These are phyloP conservation scores for Scomber colias DNA, from an alignment of 2,113 vertebrate genomes.

Conservation along the genomic window DNA sequence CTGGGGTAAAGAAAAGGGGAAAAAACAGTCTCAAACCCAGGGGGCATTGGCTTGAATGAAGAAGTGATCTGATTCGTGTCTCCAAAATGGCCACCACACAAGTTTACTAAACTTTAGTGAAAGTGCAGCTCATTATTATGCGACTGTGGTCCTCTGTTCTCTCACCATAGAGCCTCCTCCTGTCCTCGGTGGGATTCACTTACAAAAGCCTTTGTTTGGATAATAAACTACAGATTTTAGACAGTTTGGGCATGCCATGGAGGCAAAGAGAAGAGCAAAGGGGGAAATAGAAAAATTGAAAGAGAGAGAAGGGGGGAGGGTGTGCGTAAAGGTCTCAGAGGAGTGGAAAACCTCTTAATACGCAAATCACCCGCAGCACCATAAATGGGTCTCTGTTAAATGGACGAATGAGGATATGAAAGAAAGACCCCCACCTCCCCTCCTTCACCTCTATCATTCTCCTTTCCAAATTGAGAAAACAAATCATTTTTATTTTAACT, in stretches of 20 bases:
- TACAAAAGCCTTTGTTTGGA: slow-evolving; percentile 79
- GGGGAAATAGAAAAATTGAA: slow-evolving; percentile 50
- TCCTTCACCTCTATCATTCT: background rate
- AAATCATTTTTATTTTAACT: slow-evolving; percentile 33
- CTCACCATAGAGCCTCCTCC: slow-evolving; percentile 49
- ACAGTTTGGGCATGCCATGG: slow-evolving; percentile 66
- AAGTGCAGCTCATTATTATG: slow-evolving; percentile 70
- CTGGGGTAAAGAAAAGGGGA: background rate
- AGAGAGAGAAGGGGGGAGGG: slow-evolving; percentile 31
- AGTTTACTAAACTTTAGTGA: slow-evolving; percentile 51
- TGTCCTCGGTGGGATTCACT: slow-evolving; percentile 63
- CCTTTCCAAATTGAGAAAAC: slow-evolving; percentile 24
- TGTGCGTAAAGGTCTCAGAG: slow-evolving; percentile 62
- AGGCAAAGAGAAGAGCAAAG: slow-evolving; percentile 39
- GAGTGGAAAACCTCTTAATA: slow-evolving; percentile 67
- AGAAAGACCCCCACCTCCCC: background rate
- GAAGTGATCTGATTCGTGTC: background rate
- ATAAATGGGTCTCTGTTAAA: slow-evolving; percentile 61
- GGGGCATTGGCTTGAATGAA: slow-evolving; percentile 26
- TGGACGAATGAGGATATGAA: slow-evolving; percentile 51
- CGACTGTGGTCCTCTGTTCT: slow-evolving; percentile 37
- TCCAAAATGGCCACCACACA: slow-evolving; percentile 52
- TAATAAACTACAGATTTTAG: slow-evolving; percentile 76
- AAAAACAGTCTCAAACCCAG: slow-evolving; percentile 5
- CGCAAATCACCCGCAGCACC: slow-evolving; percentile 65